phyloP scores from a whole-genome alignment of 1,140 invertebrate genomes.

The Chironomus striatipennis region DNA sequence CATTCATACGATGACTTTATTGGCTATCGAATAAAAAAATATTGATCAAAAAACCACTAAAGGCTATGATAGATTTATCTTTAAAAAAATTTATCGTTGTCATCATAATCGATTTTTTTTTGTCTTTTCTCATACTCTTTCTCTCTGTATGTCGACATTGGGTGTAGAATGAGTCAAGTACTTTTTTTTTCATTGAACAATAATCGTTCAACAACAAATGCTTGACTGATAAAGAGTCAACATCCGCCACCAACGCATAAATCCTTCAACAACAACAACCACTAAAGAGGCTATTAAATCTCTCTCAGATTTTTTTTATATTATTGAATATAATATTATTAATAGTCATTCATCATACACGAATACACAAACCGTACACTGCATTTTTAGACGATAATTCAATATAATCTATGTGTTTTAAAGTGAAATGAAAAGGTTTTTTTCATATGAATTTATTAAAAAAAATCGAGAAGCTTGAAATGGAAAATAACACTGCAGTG shows the following conservation, averaged over 20 bases:
- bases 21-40: background rate
- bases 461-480: background rate
- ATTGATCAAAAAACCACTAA: background rate
- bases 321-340: conserved; percentile 20
- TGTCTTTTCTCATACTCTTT: too few relatives aligned
- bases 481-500: background rate
- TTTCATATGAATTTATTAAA: background rate
- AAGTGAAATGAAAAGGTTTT: conserved; percentile 2
- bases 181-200: background rate
- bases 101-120: background rate
- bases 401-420: background rate
- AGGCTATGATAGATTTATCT: background rate
- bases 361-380: background rate
- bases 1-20: too few relatives aligned
- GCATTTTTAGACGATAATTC: background rate
- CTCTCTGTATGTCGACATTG: background rate
- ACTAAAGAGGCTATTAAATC: background rate
- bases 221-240: background rate
- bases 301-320: background rate
- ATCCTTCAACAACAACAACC: background rate
- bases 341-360: conserved; percentile 17
- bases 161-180: background rate
- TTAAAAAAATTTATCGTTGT: conserved; percentile 1
- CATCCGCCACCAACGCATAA: background rate
- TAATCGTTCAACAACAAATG: background rate